Evolutionary conservation across 2,113 vertebrate genomes (phyloP).

Genomic region (Burhinus bistriatus): DNA sequence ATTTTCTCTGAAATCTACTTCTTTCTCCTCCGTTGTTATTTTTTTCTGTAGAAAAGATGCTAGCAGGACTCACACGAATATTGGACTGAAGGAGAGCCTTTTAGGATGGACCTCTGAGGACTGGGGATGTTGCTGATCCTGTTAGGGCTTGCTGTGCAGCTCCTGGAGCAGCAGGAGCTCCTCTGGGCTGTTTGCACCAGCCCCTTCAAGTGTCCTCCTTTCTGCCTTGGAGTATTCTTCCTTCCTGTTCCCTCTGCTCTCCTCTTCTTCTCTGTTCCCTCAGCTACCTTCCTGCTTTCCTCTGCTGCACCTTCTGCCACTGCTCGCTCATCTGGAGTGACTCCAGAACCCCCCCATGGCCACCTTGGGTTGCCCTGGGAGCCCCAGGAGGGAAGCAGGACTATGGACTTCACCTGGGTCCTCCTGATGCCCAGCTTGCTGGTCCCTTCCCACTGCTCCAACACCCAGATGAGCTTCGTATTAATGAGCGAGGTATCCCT

Average conservation of each 20-base stretch:
- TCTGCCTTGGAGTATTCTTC: neutral
- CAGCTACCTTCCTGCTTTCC: neutral
- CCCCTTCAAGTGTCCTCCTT: neutral
- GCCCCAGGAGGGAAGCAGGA: neutral
- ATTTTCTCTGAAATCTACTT: neutral
- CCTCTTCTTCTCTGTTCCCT: accelerated
- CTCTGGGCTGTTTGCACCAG: neutral
- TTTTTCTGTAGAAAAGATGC: neutral
- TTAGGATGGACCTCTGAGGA: neutral
- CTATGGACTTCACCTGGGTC: neutral
- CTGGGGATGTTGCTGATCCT: neutral
- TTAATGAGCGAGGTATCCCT: neutral
- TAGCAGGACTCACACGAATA: neutral
- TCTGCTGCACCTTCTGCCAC: neutral
- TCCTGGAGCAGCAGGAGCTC: neutral
- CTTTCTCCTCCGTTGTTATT: neutral
- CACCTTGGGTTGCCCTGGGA: neutral
- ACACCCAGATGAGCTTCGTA: neutral
- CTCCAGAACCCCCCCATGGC: neutral
- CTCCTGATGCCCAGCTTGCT: neutral
- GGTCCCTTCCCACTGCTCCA: neutral
- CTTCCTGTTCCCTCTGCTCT: neutral
- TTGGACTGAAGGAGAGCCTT: neutral
- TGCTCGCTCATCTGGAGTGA: neutral
- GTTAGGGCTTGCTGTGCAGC: neutral